Percentiles rank a stretch among this genome's conserved stretches.
Evolutionary conservation across 2,113 vertebrate genomes (phyloP).

Genomic region (Carollia perspicillata): DNA sequence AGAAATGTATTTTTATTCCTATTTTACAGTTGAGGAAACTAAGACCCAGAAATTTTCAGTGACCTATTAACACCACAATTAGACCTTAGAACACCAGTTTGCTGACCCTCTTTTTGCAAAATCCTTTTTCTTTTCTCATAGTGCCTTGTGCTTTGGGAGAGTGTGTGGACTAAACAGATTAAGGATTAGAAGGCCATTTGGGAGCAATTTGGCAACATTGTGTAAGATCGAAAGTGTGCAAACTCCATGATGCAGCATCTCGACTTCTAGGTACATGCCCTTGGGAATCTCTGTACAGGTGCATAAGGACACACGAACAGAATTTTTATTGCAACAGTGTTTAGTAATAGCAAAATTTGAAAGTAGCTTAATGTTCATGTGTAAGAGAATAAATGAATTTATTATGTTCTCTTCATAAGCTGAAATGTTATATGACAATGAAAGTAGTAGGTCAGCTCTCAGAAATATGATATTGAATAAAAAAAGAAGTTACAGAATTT

Average conservation of each 20-base stretch:
- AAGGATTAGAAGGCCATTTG: background rate
- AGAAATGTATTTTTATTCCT: background rate
- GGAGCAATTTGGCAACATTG: background rate
- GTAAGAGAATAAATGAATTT: conserved; percentile 6
- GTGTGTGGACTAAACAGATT: background rate
- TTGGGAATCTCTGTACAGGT: background rate
- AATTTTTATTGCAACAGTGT: background rate
- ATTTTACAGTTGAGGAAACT: background rate
- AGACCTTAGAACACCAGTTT: background rate
- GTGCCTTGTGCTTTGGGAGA: background rate
- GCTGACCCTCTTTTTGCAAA: background rate
- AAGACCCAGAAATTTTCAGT: background rate
- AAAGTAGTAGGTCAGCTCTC: background rate
- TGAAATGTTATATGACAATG: background rate
- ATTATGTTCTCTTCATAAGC: background rate
- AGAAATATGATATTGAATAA: conserved; percentile 2
- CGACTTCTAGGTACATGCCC: background rate
- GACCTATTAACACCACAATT: background rate
- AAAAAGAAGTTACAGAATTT: background rate
- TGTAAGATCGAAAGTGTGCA: background rate
- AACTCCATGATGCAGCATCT: background rate
- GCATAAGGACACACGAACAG: background rate
- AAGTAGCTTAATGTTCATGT: background rate
- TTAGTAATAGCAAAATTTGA: background rate
- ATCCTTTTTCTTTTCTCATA: background rate